These are phyloP conservation scores for Bibio marci DNA, from an alignment of 2,888 invertebrate species.

Conservation along the genomic window DNA sequence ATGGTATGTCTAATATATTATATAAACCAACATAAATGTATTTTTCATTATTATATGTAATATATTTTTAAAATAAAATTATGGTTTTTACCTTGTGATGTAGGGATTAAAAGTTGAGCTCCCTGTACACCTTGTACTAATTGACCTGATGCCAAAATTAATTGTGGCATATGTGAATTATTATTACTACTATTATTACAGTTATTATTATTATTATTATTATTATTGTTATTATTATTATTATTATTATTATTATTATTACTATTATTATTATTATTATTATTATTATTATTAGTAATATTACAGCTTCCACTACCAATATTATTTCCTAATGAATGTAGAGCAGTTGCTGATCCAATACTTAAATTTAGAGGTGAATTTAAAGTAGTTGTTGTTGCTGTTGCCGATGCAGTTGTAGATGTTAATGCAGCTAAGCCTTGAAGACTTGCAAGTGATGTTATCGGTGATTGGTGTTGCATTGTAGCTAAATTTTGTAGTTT, in stretches of 20 bases:
- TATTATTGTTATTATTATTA: no score
- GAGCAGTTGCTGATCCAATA: constrained; percentile 42
- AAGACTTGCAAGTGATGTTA: constrained; percentile 40
- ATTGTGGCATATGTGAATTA: constrained; percentile 56
- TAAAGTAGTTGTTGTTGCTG: constrained; percentile 37
- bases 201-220: no score
- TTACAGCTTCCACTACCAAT: no score
- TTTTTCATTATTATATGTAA: constrained; percentile 4
- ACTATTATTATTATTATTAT: constrained; percentile 31
- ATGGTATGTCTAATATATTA: no score
- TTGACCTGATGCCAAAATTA: constrained; percentile 80
- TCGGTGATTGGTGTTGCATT: constrained; percentile 43
- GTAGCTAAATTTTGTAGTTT: constrained; percentile 68
- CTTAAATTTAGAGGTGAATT: constrained; percentile 72
- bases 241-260: constrained; percentile 28
- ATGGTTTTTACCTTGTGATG: constrained; percentile 61
- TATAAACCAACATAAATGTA: constrained; percentile 5
- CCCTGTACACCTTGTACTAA: constrained; percentile 86
- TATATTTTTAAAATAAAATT: not conserved
- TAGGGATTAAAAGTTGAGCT: constrained; percentile 86
- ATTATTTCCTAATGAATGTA: constrained; percentile 6
- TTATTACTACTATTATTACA: constrained; percentile 41
- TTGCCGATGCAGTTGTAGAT: constrained; percentile 21
- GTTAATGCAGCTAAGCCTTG: constrained; percentile 34
- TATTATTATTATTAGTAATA: no score